Conservation (phyloP, 2,113 vertebrate genomes). For the Neodontobutis hainanensis region DNA sequence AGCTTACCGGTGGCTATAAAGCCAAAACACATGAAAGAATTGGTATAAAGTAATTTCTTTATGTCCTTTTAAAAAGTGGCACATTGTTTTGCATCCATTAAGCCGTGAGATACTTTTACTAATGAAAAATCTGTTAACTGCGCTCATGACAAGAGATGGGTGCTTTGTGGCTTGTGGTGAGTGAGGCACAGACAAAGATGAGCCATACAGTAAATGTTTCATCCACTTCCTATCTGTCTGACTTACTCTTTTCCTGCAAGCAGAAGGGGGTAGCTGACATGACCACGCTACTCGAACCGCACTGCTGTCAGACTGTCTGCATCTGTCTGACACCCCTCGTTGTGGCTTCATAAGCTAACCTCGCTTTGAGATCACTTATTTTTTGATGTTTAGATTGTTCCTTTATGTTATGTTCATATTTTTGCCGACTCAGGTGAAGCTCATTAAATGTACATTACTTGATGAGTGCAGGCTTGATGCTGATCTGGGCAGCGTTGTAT, state of each 20-base stretch:
- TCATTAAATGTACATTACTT: slow-evolving; percentile 60
- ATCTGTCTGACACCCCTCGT: slow-evolving; percentile 10
- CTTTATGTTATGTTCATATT: slow-evolving; percentile 16
- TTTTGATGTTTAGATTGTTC: slow-evolving; percentile 23
- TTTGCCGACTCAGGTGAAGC: slow-evolving; percentile 42
- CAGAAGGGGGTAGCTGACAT: slow-evolving; percentile 50
- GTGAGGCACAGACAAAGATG: slow-evolving; percentile 23
- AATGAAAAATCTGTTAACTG: slow-evolving; percentile 21
- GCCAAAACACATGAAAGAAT: too few relatives aligned
- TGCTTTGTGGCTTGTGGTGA: slow-evolving; percentile 5
- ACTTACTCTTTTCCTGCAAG: slow-evolving; percentile 56
- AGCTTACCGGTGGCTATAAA: neutral
- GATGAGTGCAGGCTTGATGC: slow-evolving; percentile 22
- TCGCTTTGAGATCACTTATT: slow-evolving; percentile 20
- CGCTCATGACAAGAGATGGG: neutral
- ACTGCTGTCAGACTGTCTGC: neutral
- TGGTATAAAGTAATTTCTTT: too few relatives aligned
- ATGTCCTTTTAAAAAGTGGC: neutral
- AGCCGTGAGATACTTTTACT: slow-evolving; percentile 30
- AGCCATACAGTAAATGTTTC: slow-evolving; percentile 35
- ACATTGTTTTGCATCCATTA: neutral
- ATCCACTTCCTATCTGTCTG: slow-evolving; percentile 56
- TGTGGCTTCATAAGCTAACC: neutral
- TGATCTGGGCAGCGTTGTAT: slow-evolving; percentile 38
- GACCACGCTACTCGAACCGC: slow-evolving; percentile 21